These are phyloP conservation scores for Drosophila helvetica DNA, from an alignment of 2,888 invertebrate species.

Conservation along the genomic window DNA sequence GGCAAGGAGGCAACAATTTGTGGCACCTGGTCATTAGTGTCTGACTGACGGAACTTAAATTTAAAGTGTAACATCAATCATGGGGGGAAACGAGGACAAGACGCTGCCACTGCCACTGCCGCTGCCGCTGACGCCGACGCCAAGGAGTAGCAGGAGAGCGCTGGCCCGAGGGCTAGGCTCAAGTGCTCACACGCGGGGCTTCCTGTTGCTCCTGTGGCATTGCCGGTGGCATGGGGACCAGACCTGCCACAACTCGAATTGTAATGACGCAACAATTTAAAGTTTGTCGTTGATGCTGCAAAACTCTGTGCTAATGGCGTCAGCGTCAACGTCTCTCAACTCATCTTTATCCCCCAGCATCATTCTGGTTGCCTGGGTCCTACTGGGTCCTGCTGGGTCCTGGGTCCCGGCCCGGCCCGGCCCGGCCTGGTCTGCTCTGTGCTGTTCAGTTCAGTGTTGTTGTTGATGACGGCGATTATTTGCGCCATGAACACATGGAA, in stretches of 20 bases:
- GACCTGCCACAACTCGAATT: constrained; percentile 58
- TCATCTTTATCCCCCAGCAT: constrained; percentile 53
- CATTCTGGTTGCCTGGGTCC: constrained; percentile 18
- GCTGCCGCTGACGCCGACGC: background rate
- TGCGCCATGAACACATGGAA: constrained; percentile 79
- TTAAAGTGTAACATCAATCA: constrained; percentile 77
- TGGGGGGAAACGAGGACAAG: constrained; percentile 65
- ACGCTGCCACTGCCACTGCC: constrained; percentile 36
- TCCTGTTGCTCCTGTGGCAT: constrained; percentile 30
- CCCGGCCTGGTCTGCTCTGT: constrained; percentile 8
- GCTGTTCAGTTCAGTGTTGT: constrained; percentile 40
- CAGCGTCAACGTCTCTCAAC: constrained; percentile 65
- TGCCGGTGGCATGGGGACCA: background rate
- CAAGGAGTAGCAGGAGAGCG: constrained; percentile 11
- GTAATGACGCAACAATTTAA: constrained; percentile 80
- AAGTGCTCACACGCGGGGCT: constrained; percentile 35
- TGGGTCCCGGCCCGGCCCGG: background rate
- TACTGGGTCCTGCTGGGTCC: constrained; percentile 6
- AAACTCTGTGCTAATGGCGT: constrained; percentile 79
- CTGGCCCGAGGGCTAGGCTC: constrained; percentile 41
- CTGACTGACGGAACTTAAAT: constrained; percentile 63
- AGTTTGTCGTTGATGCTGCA: constrained; percentile 79
- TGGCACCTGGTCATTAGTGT: constrained; percentile 46
- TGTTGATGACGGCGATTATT: constrained; percentile 78
- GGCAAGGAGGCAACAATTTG: constrained; percentile 25